Conservation (phyloP, 2,888 invertebrate species). For the Agrochola lychnidis region DNA sequence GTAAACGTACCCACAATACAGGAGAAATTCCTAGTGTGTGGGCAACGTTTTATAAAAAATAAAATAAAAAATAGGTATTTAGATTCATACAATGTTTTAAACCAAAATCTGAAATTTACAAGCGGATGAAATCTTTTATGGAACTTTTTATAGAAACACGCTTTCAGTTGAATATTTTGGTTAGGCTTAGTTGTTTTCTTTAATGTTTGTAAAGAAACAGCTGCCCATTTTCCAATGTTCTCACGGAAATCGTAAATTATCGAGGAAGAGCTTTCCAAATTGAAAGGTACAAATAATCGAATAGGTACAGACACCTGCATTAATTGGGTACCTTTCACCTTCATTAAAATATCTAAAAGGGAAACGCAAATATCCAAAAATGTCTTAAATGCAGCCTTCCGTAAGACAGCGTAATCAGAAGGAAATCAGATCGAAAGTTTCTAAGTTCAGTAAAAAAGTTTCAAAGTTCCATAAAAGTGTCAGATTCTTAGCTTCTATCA, state of each 20-base stretch:
- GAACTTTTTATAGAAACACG: not conserved
- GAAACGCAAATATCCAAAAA: not conserved
- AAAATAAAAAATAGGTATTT: too few species aligned
- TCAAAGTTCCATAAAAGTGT: not conserved
- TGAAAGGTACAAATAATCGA: conserved; percentile 36
- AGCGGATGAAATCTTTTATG: not conserved
- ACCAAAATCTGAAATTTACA: not conserved
- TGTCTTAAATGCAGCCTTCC: not conserved
- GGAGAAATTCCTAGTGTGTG: too few species aligned
- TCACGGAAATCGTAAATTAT: conserved; percentile 34
- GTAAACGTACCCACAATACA: too few species aligned
- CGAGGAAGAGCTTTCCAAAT: conserved; percentile 22
- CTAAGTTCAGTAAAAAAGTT: not conserved
- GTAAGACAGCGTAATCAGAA: not conserved
- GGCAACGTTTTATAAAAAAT: too few species aligned
- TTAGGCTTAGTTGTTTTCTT: conserved; percentile 23
- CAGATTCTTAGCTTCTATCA: not conserved
- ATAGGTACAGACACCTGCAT: conserved; percentile 16
- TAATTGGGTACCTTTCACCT: conserved; percentile 10
- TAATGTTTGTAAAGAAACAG: conserved; percentile 32
- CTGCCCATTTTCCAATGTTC: conserved; percentile 42
- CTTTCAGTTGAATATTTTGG: conserved; percentile 17
- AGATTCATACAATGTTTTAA: not conserved
- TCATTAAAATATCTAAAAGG: conserved; percentile 3
- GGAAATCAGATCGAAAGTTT: not conserved